Evolutionary conservation across 2,797 vertebrate genomes (phyloP).

Genomic region (Tadarida brasiliensis): DNA sequence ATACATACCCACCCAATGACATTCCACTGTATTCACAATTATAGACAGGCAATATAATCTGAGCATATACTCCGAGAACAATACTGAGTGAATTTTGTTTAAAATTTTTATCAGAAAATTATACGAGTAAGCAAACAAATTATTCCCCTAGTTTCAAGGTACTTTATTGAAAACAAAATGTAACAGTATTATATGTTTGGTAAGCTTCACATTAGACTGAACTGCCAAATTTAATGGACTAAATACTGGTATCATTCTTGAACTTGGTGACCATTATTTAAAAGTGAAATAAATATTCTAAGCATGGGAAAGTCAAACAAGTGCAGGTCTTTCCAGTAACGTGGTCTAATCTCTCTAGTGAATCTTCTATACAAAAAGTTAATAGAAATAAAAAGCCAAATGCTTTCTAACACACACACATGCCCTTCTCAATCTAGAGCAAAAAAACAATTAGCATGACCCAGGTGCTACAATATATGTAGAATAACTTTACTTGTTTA

Average conservation of each 20-base stretch:
- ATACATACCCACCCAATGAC: slow-evolving; percentile 7
- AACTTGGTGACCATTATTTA: not conserved
- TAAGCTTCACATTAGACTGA: not conserved
- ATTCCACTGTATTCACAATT: not conserved
- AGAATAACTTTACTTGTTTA: not conserved
- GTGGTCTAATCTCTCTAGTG: not conserved
- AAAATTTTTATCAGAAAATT: slow-evolving; percentile 47
- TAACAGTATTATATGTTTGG: not conserved
- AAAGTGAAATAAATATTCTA: slow-evolving; percentile 31
- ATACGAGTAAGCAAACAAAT: not conserved
- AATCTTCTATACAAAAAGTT: slow-evolving; percentile 4
- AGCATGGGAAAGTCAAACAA: not conserved
- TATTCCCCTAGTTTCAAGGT: slow-evolving; percentile 17
- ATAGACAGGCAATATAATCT: not conserved
- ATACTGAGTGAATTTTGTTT: slow-evolving; percentile 15
- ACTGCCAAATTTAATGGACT: not conserved
- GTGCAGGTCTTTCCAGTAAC: not conserved
- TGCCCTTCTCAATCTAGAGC: not conserved
- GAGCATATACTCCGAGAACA: not conserved
- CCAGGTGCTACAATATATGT: not conserved
- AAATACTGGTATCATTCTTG: not conserved
- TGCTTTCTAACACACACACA: not conserved
- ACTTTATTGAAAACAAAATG: slow-evolving; percentile 43
- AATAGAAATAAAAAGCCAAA: slow-evolving; percentile 10
- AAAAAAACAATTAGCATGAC: not conserved